Evolutionary conservation across 2,113 vertebrate species (phyloP), one percentile per base, ranked within the genome.

Genomic region (Salvelinus sp.): DNA sequence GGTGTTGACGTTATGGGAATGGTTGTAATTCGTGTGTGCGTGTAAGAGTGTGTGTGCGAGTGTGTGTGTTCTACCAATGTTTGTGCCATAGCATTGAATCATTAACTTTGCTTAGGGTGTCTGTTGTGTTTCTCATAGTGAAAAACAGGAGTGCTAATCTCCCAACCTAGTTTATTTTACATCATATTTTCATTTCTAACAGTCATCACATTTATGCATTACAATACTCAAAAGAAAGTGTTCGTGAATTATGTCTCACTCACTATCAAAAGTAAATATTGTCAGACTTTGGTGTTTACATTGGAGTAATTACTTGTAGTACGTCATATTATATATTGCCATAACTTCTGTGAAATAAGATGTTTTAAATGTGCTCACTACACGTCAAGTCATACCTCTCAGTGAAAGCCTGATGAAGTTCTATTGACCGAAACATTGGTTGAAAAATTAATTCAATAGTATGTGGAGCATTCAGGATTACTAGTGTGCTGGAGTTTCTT

Each of bases 221-320:
- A 64, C 69, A 48, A 47, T 14, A 50, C 33, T 28, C 74, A 69
- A 57, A 73, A 69, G n/a, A 62, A 27, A 27, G 27, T 79, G 82
- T 73, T 70, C 69, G 77, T 27, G 74, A 80, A 84, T 60, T 48
- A 76, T n/a, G 71, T 81, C 63, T 82, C 50, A 57, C 18, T 10
- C 6, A 74, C 74, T 81, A 87, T 86, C 80, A 85, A 22, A 64
- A 75, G 66, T 74, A 73, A 90, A 82, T 87, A 79, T 82, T 89
- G 75, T 65, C 76, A 71, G 69, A 79, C 16, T 3, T 2, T 6
- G 76, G 76, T 5, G 76, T 84, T 50, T 14, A 16, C 48, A 14
- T 16, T 9, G 38, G 77, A 75, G 54, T 73, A 64, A 77, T 83
- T 73, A 10, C 9, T 44, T 10, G 9, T 10, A 44, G 9, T 12